phyloP scores from a whole-genome alignment of 2,113 vertebrate genomes.

The Turnix velox region DNA sequence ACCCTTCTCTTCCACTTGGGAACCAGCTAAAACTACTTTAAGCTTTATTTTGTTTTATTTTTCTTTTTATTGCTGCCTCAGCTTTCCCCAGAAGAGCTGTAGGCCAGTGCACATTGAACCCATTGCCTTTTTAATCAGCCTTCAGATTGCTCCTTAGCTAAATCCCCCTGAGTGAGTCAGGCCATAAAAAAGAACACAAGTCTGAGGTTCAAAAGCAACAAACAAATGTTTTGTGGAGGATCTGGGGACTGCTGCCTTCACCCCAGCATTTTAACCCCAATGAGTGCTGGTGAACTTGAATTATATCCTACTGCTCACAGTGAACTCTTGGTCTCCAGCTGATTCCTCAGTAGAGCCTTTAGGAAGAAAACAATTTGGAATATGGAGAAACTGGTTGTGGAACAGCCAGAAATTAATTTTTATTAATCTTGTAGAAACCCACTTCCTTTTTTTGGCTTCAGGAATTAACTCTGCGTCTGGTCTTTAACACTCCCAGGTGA shows the following conservation, averaged over 20 bases:
- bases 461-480: constrained; percentile 30
- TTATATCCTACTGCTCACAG: not conserved
- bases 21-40: constrained; percentile 29
- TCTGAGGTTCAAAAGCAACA: constrained; percentile 35
- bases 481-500: constrained; percentile 30
- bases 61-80: constrained; percentile 42
- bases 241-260: constrained; percentile 2
- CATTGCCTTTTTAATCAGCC: constrained; percentile 55
- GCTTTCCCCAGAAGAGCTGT: constrained; percentile 43
- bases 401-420: constrained; percentile 15
- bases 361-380: constrained; percentile 27
- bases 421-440: constrained; percentile 21
- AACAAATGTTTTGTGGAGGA: constrained; percentile 22
- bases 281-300: not conserved
- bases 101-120: not conserved
- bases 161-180: constrained; percentile 23
- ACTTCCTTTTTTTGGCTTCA: constrained; percentile 6
- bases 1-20: not conserved
- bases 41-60: constrained; percentile 50
- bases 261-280: constrained; percentile 30
- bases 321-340: constrained; percentile 26
- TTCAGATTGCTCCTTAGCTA: constrained; percentile 12
- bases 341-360: constrained; percentile 25
- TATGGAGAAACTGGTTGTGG: not conserved
- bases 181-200: constrained; percentile 20